Evolutionary conservation across 2,113 vertebrate genomes (phyloP).

Genomic region (Lethenteron reissneri): DNA sequence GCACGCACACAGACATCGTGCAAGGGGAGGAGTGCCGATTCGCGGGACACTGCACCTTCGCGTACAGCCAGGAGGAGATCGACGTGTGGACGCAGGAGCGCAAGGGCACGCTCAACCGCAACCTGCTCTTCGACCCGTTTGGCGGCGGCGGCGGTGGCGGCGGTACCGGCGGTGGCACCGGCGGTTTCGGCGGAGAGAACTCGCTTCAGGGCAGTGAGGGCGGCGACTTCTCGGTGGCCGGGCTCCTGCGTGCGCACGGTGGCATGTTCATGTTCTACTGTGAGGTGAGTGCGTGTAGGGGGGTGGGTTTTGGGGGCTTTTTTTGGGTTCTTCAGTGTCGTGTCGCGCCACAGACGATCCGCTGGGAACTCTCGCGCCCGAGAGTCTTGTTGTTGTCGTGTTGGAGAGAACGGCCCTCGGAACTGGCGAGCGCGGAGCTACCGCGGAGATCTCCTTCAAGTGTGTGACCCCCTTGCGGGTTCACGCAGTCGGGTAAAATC

Average conservation of each 20-base stretch:
- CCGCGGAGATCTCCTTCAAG: too few relatives aligned
- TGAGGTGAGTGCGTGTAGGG: slow-evolving; percentile 31
- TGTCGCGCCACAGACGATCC: too few relatives aligned
- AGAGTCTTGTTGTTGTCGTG: too few relatives aligned
- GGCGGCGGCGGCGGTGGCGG: slow-evolving; percentile 26
- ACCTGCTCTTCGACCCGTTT: slow-evolving; percentile 44
- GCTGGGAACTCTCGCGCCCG: too few relatives aligned
- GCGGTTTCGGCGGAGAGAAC: too few relatives aligned
- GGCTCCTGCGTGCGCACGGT: slow-evolving; percentile 50
- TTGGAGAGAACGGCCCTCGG: too few relatives aligned
- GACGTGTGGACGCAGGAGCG: slow-evolving; percentile 83
- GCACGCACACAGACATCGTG: slow-evolving; percentile 34
- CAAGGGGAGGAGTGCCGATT: slow-evolving; percentile 59
- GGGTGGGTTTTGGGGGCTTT: background rate
- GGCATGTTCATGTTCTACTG: slow-evolving; percentile 78
- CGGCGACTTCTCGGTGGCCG: slow-evolving; percentile 25
- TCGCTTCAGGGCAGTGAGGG: background rate
- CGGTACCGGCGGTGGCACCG: too few relatives aligned
- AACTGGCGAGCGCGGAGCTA: too few relatives aligned
- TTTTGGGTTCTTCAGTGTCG: too few relatives aligned
- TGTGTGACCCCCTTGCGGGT: too few relatives aligned
- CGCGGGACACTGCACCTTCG: slow-evolving; percentile 75
- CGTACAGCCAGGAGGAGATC: slow-evolving; percentile 85
- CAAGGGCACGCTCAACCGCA: slow-evolving; percentile 50
- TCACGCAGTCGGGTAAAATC: too few relatives aligned